Evolutionary conservation across 2,113 vertebrate species (phyloP).

Genomic region (Nyctereutes procyonoides): DNA sequence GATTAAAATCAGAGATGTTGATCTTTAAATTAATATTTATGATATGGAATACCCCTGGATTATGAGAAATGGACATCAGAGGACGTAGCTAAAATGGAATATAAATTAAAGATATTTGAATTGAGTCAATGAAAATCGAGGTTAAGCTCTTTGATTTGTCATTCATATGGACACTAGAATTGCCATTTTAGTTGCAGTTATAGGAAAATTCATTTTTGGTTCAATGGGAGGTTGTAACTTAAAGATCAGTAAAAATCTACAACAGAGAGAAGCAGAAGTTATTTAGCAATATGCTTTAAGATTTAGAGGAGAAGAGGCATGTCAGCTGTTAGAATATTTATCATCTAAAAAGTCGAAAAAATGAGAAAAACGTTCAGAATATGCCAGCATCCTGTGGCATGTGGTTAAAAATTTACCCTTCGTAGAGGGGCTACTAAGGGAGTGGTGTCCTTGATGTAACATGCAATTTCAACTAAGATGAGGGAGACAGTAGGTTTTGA

Average conservation of each 20-base stretch:
- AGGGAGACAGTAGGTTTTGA: not conserved
- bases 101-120: not conserved
- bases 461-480: not conserved
- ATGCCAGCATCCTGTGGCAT: not conserved
- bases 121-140: not conserved
- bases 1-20: not conserved
- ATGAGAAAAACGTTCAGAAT: not conserved
- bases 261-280: not conserved
- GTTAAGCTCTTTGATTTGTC: not conserved
- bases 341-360: not conserved
- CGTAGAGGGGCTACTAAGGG: not conserved
- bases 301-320: not conserved
- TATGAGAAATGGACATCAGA: not conserved
- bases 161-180: not conserved
- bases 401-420: not conserved
- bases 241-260: not conserved
- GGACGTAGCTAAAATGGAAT: not conserved
- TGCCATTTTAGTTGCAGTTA: not conserved
- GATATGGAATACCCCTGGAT: not conserved
- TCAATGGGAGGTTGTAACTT: not conserved
- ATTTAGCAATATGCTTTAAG: not conserved
- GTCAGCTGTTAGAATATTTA: not conserved
- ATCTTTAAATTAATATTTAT: constrained; percentile 29
- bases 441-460: not conserved
- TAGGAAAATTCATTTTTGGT: not conserved